Conservation (phyloP, 2,113 vertebrate species). For the Ceyx margarethae region DNA sequence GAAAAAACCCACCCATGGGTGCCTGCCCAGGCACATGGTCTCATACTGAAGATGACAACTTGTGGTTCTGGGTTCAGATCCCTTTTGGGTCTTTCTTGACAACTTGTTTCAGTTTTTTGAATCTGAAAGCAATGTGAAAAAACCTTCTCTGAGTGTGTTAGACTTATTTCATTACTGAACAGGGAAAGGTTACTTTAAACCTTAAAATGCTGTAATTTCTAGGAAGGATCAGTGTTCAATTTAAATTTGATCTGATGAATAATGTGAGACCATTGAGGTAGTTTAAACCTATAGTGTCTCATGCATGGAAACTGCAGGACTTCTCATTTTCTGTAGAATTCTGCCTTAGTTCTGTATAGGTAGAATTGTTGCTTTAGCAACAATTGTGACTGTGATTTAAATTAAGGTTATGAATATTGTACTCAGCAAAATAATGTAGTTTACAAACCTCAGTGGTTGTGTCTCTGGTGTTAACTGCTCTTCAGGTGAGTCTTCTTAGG, state of each 20-base stretch:
- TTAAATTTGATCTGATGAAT: background rate
- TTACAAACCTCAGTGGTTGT: background rate
- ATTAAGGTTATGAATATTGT: slow-evolving; percentile 6
- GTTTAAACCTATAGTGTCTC: background rate
- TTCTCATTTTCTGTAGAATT: background rate
- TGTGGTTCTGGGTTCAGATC: background rate
- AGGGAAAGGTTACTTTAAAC: background rate
- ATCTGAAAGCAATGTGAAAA: background rate
- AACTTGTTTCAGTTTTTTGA: background rate
- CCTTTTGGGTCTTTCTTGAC: background rate
- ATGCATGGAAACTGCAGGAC: background rate
- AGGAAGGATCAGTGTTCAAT: background rate
- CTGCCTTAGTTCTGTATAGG: background rate
- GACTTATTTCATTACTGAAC: background rate
- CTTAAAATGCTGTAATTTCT: background rate
- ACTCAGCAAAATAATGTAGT: background rate
- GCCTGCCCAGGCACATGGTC: background rate
- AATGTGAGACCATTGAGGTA: background rate
- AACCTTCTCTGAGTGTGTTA: background rate
- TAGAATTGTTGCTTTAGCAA: slow-evolving; percentile 49
- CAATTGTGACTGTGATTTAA: slow-evolving; percentile 21
- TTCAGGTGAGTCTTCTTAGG: background rate
- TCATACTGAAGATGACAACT: background rate
- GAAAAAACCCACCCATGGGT: background rate
- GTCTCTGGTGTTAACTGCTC: background rate